Evolutionary conservation across 2,888 invertebrate genomes (phyloP), one percentile per base, ranked within the genome.

Genomic region (Atethmia centrago): DNA sequence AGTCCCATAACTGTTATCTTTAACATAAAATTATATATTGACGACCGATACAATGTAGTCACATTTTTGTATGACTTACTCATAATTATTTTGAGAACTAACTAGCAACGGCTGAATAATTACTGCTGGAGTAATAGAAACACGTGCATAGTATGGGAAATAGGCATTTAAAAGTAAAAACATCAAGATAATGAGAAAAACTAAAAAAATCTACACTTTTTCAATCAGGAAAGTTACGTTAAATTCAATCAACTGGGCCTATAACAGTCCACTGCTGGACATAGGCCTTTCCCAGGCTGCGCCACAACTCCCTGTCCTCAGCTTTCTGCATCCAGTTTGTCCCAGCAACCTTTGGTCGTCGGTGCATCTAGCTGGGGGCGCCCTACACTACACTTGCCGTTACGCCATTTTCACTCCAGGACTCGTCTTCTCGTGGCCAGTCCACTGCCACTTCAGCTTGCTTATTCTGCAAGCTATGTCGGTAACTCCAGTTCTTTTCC

Each of bases 21-120:
- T 42, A 10, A 45, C 62, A 31, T 66, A 66, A 79, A 66, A 56
- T 51, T 56, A n/a, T n/a, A n/a, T n/a, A 79, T 62, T 79, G 47
- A 79, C 45, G 19, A 51, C 21, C n/a, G 16, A 51, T 62, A 51
- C 53, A 62, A 0, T 51, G 56, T 40, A 59, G 53, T 9, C n/a
- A 74, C 53, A 73, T 80, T 63, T 72, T 74, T 68, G 55, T 68
- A 40, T n/a, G 55, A 36, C 51, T 51, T 31, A 53, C 14, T 62
- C 69, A 75, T 66, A 36, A 47, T 53, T 67, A 79, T 72, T 63
- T 62, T 45, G 16, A 67, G 8, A 77, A 64, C 1, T 28, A 53
- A 58, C 7, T 31, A 25, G 25, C 19, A 36, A 49, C 47, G 25
- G 21, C 42, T 31, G 40, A 49, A 31, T 42, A 31, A 58, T 67